phyloP scores from a whole-genome alignment of 30 jellyfish, hydroid and myxozoan genomes.

The Cassiopea andromeda region DNA sequence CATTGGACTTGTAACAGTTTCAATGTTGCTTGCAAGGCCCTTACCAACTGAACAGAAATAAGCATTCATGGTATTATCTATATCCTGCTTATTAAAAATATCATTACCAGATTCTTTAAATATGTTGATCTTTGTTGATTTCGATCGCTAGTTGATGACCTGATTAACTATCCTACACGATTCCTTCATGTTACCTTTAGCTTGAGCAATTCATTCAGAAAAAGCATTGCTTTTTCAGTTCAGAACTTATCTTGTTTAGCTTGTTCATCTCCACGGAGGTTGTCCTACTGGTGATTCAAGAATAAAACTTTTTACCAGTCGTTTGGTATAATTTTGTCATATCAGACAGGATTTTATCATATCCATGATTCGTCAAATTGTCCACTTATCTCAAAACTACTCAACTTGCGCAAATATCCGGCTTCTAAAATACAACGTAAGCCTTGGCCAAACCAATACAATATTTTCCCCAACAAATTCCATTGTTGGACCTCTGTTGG shows the following conservation, averaged over 20 bases:
- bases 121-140: conserved; percentile 1
- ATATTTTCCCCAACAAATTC: too few species aligned
- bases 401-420: too few species aligned
- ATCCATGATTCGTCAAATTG: too few species aligned
- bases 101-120: conserved; percentile 12
- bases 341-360: too few species aligned
- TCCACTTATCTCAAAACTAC: too few species aligned
- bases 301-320: too few species aligned
- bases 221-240: conserved; percentile 18
- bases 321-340: too few species aligned
- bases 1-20: conserved; percentile 3
- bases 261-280: background rate
- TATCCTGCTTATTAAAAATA: background rate
- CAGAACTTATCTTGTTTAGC: background rate
- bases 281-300: too few species aligned
- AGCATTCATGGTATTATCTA: conserved; percentile 31
- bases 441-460: too few species aligned
- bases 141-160: conserved; percentile 15
- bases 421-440: too few species aligned
- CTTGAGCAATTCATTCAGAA: background rate
- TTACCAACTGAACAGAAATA: conserved; percentile 46
- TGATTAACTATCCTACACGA: conserved; percentile 7
- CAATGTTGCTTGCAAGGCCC: conserved; percentile 40
- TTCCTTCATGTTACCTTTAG: conserved; percentile 33
- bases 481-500: too few species aligned